Conservation (phyloP, 2,888 invertebrate species). For the Mactromeris polynyma region DNA sequence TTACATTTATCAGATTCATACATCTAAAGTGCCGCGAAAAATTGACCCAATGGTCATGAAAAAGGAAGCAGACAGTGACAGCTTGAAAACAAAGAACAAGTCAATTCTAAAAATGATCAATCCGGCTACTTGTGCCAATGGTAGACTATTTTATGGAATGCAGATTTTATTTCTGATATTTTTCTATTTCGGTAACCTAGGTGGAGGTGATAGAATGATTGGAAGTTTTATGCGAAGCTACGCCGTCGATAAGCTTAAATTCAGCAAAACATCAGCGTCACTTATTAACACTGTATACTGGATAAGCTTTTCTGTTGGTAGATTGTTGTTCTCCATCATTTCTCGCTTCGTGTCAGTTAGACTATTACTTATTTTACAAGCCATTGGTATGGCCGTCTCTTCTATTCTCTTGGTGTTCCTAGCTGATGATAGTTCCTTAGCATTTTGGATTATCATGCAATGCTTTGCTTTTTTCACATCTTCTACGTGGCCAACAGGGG, state of each 20-base stretch:
- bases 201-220: slow-evolving; percentile 73
- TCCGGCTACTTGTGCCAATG: slow-evolving; percentile 71
- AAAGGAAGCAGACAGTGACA: background rate
- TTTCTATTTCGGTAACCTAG: slow-evolving; percentile 68
- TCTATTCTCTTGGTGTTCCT: slow-evolving; percentile 66
- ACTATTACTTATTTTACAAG: slow-evolving; percentile 63
- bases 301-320: slow-evolving; percentile 72
- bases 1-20: slow-evolving; percentile 59
- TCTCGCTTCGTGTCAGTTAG: slow-evolving; percentile 65
- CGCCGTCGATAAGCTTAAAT: slow-evolving; percentile 68
- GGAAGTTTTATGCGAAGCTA: slow-evolving; percentile 76
- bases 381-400: slow-evolving; percentile 50
- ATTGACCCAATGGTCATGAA: background rate
- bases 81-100: background rate
- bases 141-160: slow-evolving; percentile 65
- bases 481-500: slow-evolving; percentile 71
- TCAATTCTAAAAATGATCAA: slow-evolving; percentile 54
- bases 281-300: slow-evolving; percentile 74
- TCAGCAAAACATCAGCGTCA: slow-evolving; percentile 66
- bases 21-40: slow-evolving; percentile 3
- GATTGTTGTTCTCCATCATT: slow-evolving; percentile 65
- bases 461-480: slow-evolving; percentile 69
- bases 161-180: slow-evolving; percentile 67
- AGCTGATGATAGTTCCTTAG: slow-evolving; percentile 51
- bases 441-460: slow-evolving; percentile 70